Percentiles rank a stretch among this genome's conserved stretches.
These are phyloP conservation scores for Galerucella pusilla DNA, from an alignment of 2,888 invertebrate genomes.

Conservation along the genomic window DNA sequence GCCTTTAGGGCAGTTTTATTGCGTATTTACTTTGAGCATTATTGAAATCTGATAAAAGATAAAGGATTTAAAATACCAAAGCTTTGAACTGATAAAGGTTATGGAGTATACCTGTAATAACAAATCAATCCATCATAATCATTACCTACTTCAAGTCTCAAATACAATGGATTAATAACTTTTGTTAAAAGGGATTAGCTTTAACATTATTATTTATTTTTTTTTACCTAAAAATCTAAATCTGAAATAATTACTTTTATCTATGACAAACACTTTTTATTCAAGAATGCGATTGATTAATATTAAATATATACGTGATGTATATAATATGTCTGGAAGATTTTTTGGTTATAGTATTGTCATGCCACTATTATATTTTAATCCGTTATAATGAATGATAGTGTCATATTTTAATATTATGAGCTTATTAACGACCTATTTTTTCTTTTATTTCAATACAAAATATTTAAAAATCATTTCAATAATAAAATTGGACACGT, in stretches of 20 bases:
- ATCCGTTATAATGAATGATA: too few relatives aligned
- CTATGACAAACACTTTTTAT: neutral
- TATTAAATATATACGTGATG: too few relatives aligned
- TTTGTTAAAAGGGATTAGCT: neutral
- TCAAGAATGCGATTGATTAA: neutral
- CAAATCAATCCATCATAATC: neutral
- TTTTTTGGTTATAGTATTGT: too few relatives aligned
- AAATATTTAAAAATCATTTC: too few relatives aligned
- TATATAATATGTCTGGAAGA: too few relatives aligned
- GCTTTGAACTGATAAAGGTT: neutral
- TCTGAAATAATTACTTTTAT: neutral
- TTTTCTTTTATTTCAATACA: too few relatives aligned
- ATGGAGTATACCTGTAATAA: neutral
- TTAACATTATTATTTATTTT: neutral
- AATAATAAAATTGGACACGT: too few relatives aligned
- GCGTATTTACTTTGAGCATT: too few relatives aligned
- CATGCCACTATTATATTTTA: too few relatives aligned
- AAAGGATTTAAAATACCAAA: conserved; percentile 1
- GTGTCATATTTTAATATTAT: too few relatives aligned
- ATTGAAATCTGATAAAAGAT: neutral
- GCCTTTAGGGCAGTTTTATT: too few relatives aligned
- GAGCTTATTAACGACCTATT: too few relatives aligned
- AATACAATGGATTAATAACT: neutral
- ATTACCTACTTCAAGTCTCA: neutral
- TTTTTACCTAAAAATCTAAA: neutral